phyloP scores from a whole-genome alignment of 1,140 invertebrate genomes.

The Dolichoris vasculosae region DNA sequence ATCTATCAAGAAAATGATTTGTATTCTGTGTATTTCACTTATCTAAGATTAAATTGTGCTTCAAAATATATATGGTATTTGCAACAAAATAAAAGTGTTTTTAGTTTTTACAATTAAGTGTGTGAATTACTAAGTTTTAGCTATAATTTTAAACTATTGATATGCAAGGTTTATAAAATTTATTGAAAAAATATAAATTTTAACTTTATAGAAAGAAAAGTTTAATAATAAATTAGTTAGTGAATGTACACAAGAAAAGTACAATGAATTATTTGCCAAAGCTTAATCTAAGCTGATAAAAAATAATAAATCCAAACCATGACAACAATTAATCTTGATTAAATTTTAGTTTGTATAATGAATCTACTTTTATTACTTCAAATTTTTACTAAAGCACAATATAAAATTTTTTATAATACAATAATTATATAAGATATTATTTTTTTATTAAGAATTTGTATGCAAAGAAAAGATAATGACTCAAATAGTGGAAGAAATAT shows the following conservation, averaged over 20 bases:
- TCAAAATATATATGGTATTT: not conserved
- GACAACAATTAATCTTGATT: not conserved
- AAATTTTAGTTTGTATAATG: not conserved
- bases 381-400: not conserved
- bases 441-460: not conserved
- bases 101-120: not conserved
- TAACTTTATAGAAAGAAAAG: not conserved
- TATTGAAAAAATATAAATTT: not conserved
- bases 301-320: constrained; percentile 22
- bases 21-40: not conserved
- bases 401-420: not conserved
- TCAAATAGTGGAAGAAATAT: constrained; percentile 55
- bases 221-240: not conserved
- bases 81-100: not conserved
- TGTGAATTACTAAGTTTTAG: not conserved
- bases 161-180: not conserved
- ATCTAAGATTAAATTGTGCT: not conserved
- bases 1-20: not conserved
- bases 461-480: constrained; percentile 55
- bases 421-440: not conserved
- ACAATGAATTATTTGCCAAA: constrained; percentile 32
- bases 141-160: not conserved
- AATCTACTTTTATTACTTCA: not conserved
- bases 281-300: constrained; percentile 40
- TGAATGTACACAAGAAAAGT: not conserved